Conservation (phyloP, 2,888 invertebrate genomes). For the Chloroclystis v-ata region DNA sequence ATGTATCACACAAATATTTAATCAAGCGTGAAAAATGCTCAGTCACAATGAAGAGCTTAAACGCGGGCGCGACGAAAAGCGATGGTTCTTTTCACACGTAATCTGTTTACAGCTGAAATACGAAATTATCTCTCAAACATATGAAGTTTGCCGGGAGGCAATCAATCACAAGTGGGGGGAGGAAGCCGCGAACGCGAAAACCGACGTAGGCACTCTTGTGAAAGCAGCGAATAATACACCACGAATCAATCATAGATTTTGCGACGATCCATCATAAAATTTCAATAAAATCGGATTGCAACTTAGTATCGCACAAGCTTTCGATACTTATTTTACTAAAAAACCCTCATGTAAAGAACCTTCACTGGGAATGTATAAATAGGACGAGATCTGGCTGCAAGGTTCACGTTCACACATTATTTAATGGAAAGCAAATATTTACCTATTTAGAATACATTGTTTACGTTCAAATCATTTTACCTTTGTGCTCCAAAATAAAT, state of each 20-base stretch:
- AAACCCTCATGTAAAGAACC: no score
- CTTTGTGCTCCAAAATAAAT: no score
- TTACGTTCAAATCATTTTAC: no score
- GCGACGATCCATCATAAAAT: constrained; percentile 74
- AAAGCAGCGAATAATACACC: constrained; percentile 73
- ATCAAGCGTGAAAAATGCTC: constrained; percentile 51
- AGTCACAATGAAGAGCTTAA: constrained; percentile 57
- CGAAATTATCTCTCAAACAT: constrained; percentile 76
- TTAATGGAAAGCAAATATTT: no score
- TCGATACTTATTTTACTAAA: constrained; percentile 22
- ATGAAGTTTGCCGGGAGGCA: constrained; percentile 70
- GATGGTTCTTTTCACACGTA: constrained; percentile 71
- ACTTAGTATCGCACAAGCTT: constrained; percentile 21
- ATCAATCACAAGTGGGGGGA: constrained; percentile 67
- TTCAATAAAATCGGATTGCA: constrained; percentile 53
- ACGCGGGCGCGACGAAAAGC: constrained; percentile 43
- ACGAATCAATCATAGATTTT: constrained; percentile 77
- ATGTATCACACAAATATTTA: constrained; percentile 32
- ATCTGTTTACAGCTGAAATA: constrained; percentile 76
- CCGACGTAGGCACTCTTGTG: constrained; percentile 66
- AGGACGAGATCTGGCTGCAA: no score
- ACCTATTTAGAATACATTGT: no score
- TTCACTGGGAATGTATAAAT: no score
- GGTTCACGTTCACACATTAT: no score
- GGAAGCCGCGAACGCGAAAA: constrained; percentile 66